Conservation (phyloP, 1,140 invertebrate species). For the Holcopasites calliopsidis region DNA sequence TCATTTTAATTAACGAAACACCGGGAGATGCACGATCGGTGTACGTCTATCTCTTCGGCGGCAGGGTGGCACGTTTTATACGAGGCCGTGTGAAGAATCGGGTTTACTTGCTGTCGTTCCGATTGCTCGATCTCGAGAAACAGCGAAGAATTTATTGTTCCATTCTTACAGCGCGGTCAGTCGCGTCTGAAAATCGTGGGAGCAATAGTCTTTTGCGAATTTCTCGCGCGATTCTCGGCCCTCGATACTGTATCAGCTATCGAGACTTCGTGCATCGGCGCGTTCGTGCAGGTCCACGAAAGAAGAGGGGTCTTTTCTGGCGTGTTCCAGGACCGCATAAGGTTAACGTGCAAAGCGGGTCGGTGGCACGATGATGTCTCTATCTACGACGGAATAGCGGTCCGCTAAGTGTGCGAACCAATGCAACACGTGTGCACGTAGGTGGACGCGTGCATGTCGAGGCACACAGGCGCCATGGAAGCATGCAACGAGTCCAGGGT, state of each 20-base stretch:
- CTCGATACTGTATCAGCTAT: background rate
- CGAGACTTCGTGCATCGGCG: conserved; percentile 30
- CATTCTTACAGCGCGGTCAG: background rate
- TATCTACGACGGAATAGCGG: conserved; percentile 57
- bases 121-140: conserved; percentile 32
- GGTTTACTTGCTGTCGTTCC: background rate
- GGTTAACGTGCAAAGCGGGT: conserved; percentile 37
- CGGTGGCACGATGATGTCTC: conserved; percentile 72
- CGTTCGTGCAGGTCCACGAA: conserved; percentile 13
- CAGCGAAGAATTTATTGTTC: background rate
- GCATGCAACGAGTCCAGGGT: conserved; percentile 64
- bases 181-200: background rate
- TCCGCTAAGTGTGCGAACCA: conserved; percentile 50
- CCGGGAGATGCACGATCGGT: conserved; percentile 64
- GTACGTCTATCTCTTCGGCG: conserved; percentile 61
- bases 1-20: conserved; percentile 80
- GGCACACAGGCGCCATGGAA: conserved; percentile 58
- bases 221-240: conserved; percentile 1
- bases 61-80: conserved; percentile 10
- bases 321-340: conserved; percentile 30
- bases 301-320: conserved; percentile 1
- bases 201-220: background rate
- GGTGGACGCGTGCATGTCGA: conserved; percentile 44
- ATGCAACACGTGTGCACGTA: conserved; percentile 61
- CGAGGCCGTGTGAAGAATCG: conserved; percentile 28